Base-by-base conservation (phyloP, 64 coral and sea anemone species). In the Montipora foliosa region DNA sequence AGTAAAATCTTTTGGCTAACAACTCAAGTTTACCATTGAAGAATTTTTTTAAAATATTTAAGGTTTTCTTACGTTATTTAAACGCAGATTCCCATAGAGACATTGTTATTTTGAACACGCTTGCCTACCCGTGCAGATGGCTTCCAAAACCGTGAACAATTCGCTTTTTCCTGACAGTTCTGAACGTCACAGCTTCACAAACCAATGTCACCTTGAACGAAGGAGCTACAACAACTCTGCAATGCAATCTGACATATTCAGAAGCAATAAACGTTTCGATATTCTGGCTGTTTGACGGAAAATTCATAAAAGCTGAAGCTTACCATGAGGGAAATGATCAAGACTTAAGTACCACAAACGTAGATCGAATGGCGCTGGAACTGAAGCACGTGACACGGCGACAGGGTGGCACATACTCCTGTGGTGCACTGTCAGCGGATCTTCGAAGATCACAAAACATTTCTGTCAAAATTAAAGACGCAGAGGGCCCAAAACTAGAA, bases 231-330 rank as follows among this genome's bases (percentile, higher is more conserved):
- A 11, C 17, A 19, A 46, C 82, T 47, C 44, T 84, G 8, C 14
- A 17, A 9, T 84, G 82, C 44, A 1, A n/a, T 6, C 59, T 84
- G 13, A 84, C 8, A 0, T 84, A 44, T 44, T 48, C 82, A n/a
- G 62, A 70, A 47, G 82, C 44, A 13, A n/a, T 47, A 15, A 37
- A n/a, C 16, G 60, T 47, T n/a, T 45, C 15, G 29, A 68, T 13
- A 8, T 84, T 68, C 16, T 84, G 82, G 82, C 82, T 68, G 44
- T 84, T 84, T 14, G 62, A 84, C 4, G 82, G 82, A 19, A 47
- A 84, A 67, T 4, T 21, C 3, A 68, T 68, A 9, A 5, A 48
- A 47, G 76, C 76, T 16, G 17, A 8, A 50, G 14, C 76, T 0
- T 5, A 49, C n/a, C 76, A 49, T 19, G 17, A 3, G 11, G 47